Base-by-base conservation (phyloP, 2,113 vertebrate genomes). In the Natator depressus region DNA sequence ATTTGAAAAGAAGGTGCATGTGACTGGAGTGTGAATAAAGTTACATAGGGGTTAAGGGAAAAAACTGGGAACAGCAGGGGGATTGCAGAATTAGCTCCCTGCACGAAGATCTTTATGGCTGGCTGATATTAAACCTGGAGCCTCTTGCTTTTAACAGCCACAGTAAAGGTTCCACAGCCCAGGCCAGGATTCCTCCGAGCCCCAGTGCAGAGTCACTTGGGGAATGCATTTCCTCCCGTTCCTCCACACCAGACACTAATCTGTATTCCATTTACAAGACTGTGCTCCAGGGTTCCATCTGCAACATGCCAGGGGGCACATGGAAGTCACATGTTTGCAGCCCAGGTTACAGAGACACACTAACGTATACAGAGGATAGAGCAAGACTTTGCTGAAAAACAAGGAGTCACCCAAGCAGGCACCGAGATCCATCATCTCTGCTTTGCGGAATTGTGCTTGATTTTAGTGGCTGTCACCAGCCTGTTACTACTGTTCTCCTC, bases 281-380 rank as follows among this genome's bases (percentile, higher is more conserved):
- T 22, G 25, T 9, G 72, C 35, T 20, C 10, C 49, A 5, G 5
- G 10, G 72, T 16, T 42, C 3, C 75, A 78, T 7, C 12, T 29
- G 24, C 25, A 47, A 14, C 25, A 47, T 47, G 47, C 42, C 42
- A 47, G 46, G 75, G 24, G 11, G 47, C 75, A 47, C 27, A 47
- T 47, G 75, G 75, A 47, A 78, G 42, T 29, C 54, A 2, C 35
- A n/a, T 3, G 3, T 6, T 42, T 11, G 20, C 2, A 0, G 49
- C 31, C 9, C 46, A 11, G 9, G 20, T 53, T 47, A 6, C 22
- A 35, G 22, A 55, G 78, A 79, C 42, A 50, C 14, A 0, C 0
- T 5, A 20, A 1, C 0, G 10, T 1, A 6, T 5, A 42, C 2
- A 3, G 84, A 50, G 75, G 5, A 14, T 3, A n/a, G 75, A 84